Base-by-base conservation (phyloP, 2,888 invertebrate species). In the Stegophylla sp. region DNA sequence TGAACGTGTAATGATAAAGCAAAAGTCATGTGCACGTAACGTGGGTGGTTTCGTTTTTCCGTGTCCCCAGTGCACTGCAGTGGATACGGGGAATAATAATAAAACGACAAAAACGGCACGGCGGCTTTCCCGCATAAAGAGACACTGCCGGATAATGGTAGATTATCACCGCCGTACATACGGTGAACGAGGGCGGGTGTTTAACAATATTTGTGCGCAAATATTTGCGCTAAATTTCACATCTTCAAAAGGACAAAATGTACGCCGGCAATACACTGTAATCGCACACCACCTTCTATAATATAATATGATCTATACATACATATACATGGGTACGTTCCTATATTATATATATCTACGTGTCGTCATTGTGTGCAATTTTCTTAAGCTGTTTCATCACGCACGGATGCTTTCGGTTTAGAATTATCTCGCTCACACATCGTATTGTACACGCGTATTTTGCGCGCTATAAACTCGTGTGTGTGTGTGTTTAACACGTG, bases 181-280 rank as follows among this genome's bases (percentile, higher is more conserved):
- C 34, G 34, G 34, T 7, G 34, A 7, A 34, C 17, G n/a, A 12
- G 71, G 73, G 45, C 26, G 61, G 73, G 59, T 61, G 64, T 41
- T 53, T 51, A 34, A 66, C 53, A 43, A 67, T 53, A 43, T 53
- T 26, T 76, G 76, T 56, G 76, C 76, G 66, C 76, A 67, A 67
- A 76, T 76, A 67, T 76, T 76, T 67, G 66, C 56, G 67, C 66
- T 76, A 76, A 76, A 76, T 76, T 76, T 76, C 76, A 67, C 66
- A 66, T 56, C n/a, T n/a, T n/a, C 56, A 76, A 76, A 56, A 41
- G 76, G 56, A 76, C 26, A 9, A 45, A 45, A 73, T 59, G 56
- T 43, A 5, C 23, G 17, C 56, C 56, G 41, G 53, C 56, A 23
- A 56, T 48, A 45, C 43, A 23, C 17, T 20, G 13, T 7, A 43